phyloP scores from a whole-genome alignment of 37 sponge, comb jelly and placozoan genomes.

The Eunapius fragilis region DNA sequence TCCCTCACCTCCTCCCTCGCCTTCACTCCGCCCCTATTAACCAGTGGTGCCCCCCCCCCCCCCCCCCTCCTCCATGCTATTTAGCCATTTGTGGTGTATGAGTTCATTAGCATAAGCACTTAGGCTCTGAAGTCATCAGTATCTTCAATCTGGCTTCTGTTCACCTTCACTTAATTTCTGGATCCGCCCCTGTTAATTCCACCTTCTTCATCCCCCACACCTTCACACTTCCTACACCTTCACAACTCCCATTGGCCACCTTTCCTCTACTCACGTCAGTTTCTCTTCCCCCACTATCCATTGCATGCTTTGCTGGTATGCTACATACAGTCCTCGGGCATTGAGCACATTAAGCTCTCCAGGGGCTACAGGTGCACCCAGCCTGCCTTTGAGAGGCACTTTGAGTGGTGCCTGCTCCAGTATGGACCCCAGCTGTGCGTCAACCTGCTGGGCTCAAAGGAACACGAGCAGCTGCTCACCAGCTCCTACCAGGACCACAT shows the following conservation, averaged over 20 bases:
- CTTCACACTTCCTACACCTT: no score
- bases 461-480: constrained; percentile 74
- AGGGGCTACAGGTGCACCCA: constrained; percentile 76
- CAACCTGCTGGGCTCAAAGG: constrained; percentile 77
- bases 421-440: constrained; percentile 79
- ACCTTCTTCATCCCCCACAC: no score
- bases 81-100: no score
- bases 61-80: no score
- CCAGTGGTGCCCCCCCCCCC: no score
- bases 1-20: no score
- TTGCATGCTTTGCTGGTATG: neutral
- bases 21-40: no score
- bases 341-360: constrained; percentile 69
- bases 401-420: constrained; percentile 57
- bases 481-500: constrained; percentile 74
- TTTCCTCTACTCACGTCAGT: neutral
- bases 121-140: no score
- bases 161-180: no score
- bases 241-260: neutral
- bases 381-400: constrained; percentile 83
- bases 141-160: no score
- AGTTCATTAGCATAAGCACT: no score
- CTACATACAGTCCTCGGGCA: constrained; percentile 50
- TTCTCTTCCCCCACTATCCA: neutral
- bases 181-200: no score